These are phyloP conservation scores for Tympanuchus pallidicinctus DNA, from an alignment of 2,113 vertebrate species.

Conservation along the genomic window DNA sequence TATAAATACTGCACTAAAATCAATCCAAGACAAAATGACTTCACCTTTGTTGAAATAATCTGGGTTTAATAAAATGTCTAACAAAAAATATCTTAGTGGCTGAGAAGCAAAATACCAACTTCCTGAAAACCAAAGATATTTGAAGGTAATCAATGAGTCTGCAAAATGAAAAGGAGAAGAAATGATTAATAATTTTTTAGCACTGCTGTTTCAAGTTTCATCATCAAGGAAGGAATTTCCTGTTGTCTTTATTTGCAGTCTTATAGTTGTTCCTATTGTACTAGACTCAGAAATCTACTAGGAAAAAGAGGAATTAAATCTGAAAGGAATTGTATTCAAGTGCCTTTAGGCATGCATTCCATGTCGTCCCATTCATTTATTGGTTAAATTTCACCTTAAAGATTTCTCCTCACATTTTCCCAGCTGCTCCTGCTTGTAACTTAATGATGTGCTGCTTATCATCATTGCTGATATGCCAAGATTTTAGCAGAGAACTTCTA, in stretches of 20 bases:
- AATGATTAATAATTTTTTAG: not conserved
- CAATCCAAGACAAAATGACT: constrained; percentile 9
- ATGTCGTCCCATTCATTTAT: not conserved
- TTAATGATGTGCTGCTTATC: not conserved
- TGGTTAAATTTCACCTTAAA: not conserved
- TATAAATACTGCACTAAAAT: constrained; percentile 30
- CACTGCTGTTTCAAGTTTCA: not conserved
- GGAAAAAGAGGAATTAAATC: not conserved
- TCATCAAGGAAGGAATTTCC: not conserved
- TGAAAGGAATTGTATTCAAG: not conserved
- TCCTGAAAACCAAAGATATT: not conserved
- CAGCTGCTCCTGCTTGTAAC: not conserved
- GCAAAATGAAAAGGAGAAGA: not conserved
- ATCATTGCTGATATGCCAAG: not conserved
- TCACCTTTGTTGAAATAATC: not conserved
- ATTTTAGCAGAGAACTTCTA: not conserved
- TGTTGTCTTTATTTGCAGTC: not conserved
- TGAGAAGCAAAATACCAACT: not conserved
- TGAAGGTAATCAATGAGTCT: not conserved
- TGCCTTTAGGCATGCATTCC: not conserved
- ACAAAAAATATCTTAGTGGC: not conserved
- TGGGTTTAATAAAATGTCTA: not conserved
- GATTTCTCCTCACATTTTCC: not conserved
- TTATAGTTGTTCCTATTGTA: not conserved
- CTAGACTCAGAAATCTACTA: not conserved